Base-by-base conservation (phyloP, 1,140 invertebrate species). In the Drosophila asahinai region DNA sequence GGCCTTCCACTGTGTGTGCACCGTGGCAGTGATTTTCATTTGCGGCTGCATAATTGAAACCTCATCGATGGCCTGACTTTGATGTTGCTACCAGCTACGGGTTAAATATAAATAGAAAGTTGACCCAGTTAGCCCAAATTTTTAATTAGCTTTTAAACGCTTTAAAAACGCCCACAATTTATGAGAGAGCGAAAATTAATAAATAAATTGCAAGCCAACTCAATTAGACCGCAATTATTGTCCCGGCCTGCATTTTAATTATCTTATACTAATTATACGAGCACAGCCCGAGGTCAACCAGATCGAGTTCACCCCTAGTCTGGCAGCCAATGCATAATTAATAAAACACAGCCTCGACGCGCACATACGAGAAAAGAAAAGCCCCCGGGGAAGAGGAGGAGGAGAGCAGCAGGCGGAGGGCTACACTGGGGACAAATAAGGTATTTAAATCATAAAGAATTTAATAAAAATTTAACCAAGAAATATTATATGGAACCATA, bases 161-260 rank as follows among this genome's bases (percentile, higher is more conserved):
- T 51, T 52, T 38, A 38, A 58, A 73, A 73, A 19, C 47, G n/a
- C 4, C 45, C 30, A 27, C 66, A 52, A 52, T 42, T 59, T 51
- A 51, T 59, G 36, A 19, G 40, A 22, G 22, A 25, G 38, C 38
- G 17, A 48, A 73, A 61, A 73, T 73, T 55, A 27, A 72, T 72
- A 78, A 64, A 71, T 71, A 70, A 79, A 87, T 89, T 87, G 77
- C 73, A 83, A 62, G 65, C 55, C 81, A 81, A 89, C 77, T 87
- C 73, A 71, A 89, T 89, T 81, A 84, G 54, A 83, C 49, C 45
- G 51, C 67, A 81, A 73, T 81, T 78, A 84, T 73, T 73, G 71
- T 73, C 62, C 67, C 25, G 36, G 58, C 59, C 71, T 66, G 65
- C 75, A 60, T 66, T 79, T 78, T 79, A 86, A 86, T 86, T 82